A percentile compares a stretch with the other conserved stretches of the same genome.
These are phyloP conservation scores for Amphipyra tragopoginis DNA, from an alignment of 2,888 invertebrate species.

Conservation along the genomic window DNA sequence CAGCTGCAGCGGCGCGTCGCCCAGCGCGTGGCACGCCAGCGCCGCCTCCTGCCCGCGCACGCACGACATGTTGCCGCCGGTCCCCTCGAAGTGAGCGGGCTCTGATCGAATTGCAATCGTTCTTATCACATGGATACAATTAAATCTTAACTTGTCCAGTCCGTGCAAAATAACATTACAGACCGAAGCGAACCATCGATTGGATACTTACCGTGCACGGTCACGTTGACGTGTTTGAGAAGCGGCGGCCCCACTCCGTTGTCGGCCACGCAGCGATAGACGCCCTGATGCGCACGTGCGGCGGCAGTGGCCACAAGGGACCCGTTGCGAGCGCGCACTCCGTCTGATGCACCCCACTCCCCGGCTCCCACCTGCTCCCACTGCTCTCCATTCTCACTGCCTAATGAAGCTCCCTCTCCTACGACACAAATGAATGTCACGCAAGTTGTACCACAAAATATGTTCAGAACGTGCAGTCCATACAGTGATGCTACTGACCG, in stretches of 20 bases:
- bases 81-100: conserved; percentile 92
- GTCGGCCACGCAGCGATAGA: conserved; percentile 95
- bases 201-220: conserved; percentile 92
- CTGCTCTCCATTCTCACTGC: conserved; percentile 60
- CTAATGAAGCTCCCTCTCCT: conserved; percentile 52
- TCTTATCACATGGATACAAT: background rate
- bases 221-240: conserved; percentile 94
- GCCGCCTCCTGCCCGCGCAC: conserved; percentile 90
- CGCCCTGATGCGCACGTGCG: conserved; percentile 92
- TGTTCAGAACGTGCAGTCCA: background rate
- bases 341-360: conserved; percentile 48
- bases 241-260: conserved; percentile 95
- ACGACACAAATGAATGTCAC: background rate
- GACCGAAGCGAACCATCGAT: background rate
- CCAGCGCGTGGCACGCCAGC: conserved; percentile 93
- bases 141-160: background rate
- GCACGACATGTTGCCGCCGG: conserved; percentile 89
- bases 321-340: conserved; percentile 78
- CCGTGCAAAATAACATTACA: background rate
- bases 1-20: conserved; percentile 94
- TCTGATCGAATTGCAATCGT: conserved; percentile 79
- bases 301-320: conserved; percentile 92
- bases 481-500: conserved; percentile 55
- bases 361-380: conserved; percentile 62
- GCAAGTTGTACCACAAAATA: background rate